phyloP scores from a whole-genome alignment of 2,888 invertebrate genomes.

The Trisateles emortualis region DNA sequence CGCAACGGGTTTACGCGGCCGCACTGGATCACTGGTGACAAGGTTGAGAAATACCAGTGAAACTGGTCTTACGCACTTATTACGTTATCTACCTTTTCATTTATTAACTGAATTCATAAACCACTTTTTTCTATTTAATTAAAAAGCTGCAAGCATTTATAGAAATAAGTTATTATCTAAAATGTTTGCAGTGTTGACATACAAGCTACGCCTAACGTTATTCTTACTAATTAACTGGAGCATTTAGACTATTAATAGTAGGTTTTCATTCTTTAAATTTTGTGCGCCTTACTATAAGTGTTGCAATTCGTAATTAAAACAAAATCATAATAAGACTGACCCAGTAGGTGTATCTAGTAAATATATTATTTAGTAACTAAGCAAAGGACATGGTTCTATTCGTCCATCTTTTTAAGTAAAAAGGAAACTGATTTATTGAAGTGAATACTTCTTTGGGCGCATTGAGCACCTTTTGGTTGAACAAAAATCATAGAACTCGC shows the following conservation, averaged over 20 bases:
- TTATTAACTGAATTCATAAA: slow-evolving; percentile 34
- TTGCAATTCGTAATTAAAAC: slow-evolving; percentile 7
- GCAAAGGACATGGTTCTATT: too few relatives aligned
- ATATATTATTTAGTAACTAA: too few relatives aligned
- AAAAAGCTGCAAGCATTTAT: slow-evolving; percentile 18
- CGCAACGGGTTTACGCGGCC: slow-evolving; percentile 67
- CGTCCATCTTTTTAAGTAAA: too few relatives aligned
- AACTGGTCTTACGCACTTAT: slow-evolving; percentile 65
- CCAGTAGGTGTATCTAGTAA: too few relatives aligned
- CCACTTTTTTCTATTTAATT: slow-evolving; percentile 13
- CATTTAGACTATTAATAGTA: slow-evolving; percentile 9
- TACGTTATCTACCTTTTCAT: slow-evolving; percentile 45
- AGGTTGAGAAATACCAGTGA: slow-evolving; percentile 79
- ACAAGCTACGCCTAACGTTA: slow-evolving; percentile 9
- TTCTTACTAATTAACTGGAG: slow-evolving; percentile 25
- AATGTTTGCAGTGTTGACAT: slow-evolving; percentile 19
- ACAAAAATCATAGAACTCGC: too few relatives aligned
- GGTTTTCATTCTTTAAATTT: slow-evolving; percentile 13
- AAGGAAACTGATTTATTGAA: too few relatives aligned
- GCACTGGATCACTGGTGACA: slow-evolving; percentile 79
- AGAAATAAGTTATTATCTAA: slow-evolving; percentile 31
- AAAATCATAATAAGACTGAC: neutral
- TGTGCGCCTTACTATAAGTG: neutral
- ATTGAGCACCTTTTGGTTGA: too few relatives aligned
- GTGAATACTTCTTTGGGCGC: too few relatives aligned